Conservation (phyloP, 2,113 vertebrate genomes). For the Microtus montanus region DNA sequence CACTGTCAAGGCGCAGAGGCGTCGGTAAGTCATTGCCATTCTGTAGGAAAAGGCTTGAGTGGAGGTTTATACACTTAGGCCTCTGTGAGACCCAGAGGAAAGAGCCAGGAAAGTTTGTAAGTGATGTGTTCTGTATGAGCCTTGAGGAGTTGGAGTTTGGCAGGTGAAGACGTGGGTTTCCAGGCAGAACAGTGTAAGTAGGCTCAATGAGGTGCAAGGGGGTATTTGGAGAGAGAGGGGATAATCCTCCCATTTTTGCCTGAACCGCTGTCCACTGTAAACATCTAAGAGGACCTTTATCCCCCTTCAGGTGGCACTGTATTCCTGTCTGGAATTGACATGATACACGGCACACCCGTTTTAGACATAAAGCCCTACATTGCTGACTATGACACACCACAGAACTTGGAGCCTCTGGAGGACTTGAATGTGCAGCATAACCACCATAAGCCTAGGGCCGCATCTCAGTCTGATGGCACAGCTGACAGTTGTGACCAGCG, state of each 20-base stretch:
- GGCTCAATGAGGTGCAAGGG: neutral
- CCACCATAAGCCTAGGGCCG: neutral
- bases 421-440: slow-evolving; percentile 3
- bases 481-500: neutral
- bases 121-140: neutral
- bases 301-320: slow-evolving; percentile 86
- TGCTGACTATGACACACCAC: slow-evolving; percentile 91
- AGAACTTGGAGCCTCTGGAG: slow-evolving; percentile 4
- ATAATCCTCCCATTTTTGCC: neutral
- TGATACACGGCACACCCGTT: slow-evolving; percentile 92
- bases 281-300: slow-evolving; percentile 12
- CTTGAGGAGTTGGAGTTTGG: neutral
- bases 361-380: slow-evolving; percentile 94
- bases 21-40: neutral
- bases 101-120: slow-evolving; percentile 13
- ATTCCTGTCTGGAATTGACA: slow-evolving; percentile 91
- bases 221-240: neutral
- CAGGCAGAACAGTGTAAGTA: neutral
- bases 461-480: neutral
- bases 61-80: neutral
- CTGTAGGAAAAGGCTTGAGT: neutral
- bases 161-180: neutral
- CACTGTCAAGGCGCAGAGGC: neutral
- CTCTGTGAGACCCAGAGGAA: neutral
- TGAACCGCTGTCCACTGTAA: neutral